phyloP scores from a whole-genome alignment of 1,140 invertebrate genomes.

The Drosophila albomicans region DNA sequence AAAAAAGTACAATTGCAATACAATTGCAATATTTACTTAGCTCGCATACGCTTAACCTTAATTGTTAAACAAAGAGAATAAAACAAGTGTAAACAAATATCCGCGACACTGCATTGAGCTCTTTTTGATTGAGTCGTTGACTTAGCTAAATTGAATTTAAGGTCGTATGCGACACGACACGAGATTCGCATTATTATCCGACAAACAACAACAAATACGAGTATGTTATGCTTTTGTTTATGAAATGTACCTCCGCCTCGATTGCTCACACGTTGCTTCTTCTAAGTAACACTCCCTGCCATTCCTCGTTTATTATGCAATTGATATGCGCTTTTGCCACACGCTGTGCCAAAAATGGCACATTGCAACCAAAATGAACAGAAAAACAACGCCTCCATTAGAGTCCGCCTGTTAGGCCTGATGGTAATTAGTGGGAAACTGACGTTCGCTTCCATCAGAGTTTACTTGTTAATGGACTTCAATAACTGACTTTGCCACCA shows the following conservation, averaged over 20 bases:
- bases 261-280: background rate
- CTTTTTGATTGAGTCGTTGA: slow-evolving; percentile 42
- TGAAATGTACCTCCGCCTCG: background rate
- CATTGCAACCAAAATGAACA: slow-evolving; percentile 34
- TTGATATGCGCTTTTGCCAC: slow-evolving; percentile 58
- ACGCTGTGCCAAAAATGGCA: slow-evolving; percentile 71
- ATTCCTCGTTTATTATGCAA: slow-evolving; percentile 58
- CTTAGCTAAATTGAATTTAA: slow-evolving; percentile 80
- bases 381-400: slow-evolving; percentile 70
- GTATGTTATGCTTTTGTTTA: slow-evolving; percentile 8
- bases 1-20: slow-evolving; percentile 6
- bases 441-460: slow-evolving; percentile 7
- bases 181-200: slow-evolving; percentile 72
- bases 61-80: slow-evolving; percentile 66
- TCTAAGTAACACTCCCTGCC: background rate
- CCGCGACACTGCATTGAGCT: slow-evolving; percentile 22
- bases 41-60: slow-evolving; percentile 60
- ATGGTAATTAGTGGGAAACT: slow-evolving; percentile 60
- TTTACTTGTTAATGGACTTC: slow-evolving; percentile 63
- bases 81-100: slow-evolving; percentile 68
- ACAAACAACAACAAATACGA: background rate
- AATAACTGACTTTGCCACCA: slow-evolving; percentile 52
- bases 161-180: slow-evolving; percentile 76
- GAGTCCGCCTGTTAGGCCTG: slow-evolving; percentile 47
- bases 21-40: slow-evolving; percentile 4